These are phyloP conservation scores for Machimus rusticus DNA, from an alignment of 2,888 invertebrate genomes.

Conservation along the genomic window DNA sequence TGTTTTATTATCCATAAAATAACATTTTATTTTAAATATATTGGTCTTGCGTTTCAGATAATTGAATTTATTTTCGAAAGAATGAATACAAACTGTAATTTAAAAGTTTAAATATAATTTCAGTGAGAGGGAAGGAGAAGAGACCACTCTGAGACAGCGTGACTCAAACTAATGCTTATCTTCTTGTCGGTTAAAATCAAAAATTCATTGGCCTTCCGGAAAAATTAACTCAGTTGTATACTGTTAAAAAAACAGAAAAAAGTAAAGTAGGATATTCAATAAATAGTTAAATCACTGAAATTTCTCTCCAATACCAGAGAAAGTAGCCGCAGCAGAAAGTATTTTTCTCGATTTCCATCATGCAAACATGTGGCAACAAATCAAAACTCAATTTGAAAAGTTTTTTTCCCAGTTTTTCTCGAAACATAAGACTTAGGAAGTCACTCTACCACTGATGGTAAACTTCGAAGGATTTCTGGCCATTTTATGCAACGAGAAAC, in stretches of 20 bases:
- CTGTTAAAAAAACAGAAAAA: not conserved
- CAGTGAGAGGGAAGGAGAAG: no score
- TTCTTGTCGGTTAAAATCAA: not conserved
- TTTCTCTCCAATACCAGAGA: not conserved
- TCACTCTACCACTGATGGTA: not conserved
- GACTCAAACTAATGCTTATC: no score
- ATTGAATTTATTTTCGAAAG: no score
- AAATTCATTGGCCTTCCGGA: not conserved
- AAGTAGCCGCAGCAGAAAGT: not conserved
- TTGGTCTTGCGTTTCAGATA: no score
- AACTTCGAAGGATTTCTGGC: not conserved
- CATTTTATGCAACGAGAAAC: not conserved
- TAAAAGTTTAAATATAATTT: no score
- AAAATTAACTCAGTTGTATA: not conserved
- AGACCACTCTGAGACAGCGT: no score
- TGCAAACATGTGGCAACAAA: not conserved
- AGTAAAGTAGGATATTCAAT: not conserved
- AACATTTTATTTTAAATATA: no score
- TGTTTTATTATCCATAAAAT: no score
- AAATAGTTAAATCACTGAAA: not conserved
- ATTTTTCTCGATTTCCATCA: not conserved
- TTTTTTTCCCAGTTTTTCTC: not conserved
- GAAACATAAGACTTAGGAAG: not conserved
- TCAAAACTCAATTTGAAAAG: not conserved
- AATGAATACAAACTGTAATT: no score